These are phyloP conservation scores for Thinocorus orbignyianus DNA, from an alignment of 2,113 vertebrate genomes.

Conservation along the genomic window DNA sequence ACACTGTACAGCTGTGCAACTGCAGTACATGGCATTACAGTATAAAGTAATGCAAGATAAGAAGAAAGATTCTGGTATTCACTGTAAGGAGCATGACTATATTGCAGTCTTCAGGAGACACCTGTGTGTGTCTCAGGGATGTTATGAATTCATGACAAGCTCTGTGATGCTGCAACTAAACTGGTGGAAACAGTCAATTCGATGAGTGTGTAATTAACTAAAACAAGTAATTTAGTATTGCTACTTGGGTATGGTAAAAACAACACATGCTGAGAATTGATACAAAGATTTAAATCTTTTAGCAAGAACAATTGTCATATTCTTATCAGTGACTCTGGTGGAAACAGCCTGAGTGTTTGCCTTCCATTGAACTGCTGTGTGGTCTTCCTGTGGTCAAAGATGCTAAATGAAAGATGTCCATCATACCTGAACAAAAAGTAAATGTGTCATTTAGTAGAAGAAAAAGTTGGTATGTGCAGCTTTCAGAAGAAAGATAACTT, in stretches of 20 bases:
- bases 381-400: background rate
- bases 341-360: background rate
- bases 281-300: background rate
- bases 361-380: background rate
- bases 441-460: background rate
- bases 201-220: background rate
- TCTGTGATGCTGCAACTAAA: background rate
- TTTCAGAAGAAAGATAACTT: background rate
- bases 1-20: background rate
- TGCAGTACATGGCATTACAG: background rate
- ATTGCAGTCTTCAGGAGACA: background rate
- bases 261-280: background rate
- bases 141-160: background rate
- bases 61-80: background rate
- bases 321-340: background rate
- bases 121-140: background rate
- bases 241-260: constrained; percentile 33
- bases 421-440: background rate
- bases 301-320: background rate
- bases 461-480: background rate
- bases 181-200: background rate
- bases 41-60: background rate
- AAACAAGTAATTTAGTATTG: constrained; percentile 19
- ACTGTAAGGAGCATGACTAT: background rate
- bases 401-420: background rate